phyloP scores from a whole-genome alignment of 2,797 vertebrate genomes.

The Anisognathus igniventris region DNA sequence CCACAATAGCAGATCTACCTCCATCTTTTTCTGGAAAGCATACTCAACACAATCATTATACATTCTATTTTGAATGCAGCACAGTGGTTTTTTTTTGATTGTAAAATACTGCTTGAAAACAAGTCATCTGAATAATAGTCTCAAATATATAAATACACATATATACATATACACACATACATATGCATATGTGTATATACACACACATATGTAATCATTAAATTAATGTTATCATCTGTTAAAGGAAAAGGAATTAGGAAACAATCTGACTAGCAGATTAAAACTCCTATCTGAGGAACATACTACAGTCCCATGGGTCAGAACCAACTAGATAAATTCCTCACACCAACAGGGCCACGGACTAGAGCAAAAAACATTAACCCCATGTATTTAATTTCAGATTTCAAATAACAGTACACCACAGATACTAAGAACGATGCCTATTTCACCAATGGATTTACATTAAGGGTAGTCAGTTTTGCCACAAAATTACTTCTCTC shows the following conservation, averaged over 20 bases:
- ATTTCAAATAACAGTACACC: background rate
- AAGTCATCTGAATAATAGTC: background rate
- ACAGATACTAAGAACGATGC: background rate
- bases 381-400: background rate
- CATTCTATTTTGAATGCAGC: background rate
- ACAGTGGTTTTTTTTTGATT: constrained; percentile 33
- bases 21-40: background rate
- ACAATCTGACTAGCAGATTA: constrained; percentile 12
- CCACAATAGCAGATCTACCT: background rate
- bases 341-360: background rate
- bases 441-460: background rate
- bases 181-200: background rate
- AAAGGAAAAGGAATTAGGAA: background rate
- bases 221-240: background rate
- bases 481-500: background rate
- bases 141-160: constrained; percentile 16
- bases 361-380: background rate
- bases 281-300: background rate
- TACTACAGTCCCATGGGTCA: background rate
- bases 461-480: background rate
- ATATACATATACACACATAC: constrained; percentile 11
- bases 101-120: constrained; percentile 38
- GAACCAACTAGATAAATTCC: background rate
- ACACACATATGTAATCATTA: background rate
- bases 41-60: background rate